These are phyloP conservation scores for Tridacna gigas DNA, from an alignment of 2,888 invertebrate species.

Conservation along the genomic window DNA sequence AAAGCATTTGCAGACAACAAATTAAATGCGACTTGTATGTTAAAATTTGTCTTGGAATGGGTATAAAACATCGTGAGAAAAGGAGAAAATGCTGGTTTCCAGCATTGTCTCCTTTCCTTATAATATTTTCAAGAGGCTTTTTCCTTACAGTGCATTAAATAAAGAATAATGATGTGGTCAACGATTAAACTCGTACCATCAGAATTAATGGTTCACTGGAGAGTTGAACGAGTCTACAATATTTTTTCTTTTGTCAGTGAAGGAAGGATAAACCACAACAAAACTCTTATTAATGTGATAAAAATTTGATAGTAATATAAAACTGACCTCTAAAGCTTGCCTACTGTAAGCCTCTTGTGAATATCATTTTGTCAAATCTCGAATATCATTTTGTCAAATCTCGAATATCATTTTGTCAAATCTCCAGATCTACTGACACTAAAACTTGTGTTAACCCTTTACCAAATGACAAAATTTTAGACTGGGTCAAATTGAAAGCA, in stretches of 20 bases:
- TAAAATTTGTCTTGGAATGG: too few species aligned
- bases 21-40: too few species aligned
- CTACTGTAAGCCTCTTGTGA: constrained; percentile 13
- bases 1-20: too few species aligned
- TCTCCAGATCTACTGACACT: too few species aligned
- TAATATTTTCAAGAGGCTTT: background rate
- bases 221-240: background rate
- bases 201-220: background rate
- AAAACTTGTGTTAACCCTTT: too few species aligned
- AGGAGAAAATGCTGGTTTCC: background rate
- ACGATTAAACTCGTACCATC: background rate
- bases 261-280: constrained; percentile 19
- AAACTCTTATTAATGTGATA: constrained; percentile 15
- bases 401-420: too few species aligned
- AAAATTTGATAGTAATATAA: constrained; percentile 20
- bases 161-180: background rate
- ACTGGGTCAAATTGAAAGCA: too few species aligned
- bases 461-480: too few species aligned
- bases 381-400: too few species aligned
- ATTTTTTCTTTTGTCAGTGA: background rate
- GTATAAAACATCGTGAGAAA: background rate
- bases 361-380: too few species aligned
- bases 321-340: constrained; percentile 4
- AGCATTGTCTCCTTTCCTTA: background rate
- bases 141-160: too few species aligned